Conservation (phyloP, 2,888 invertebrate genomes). For the Miltochrista miniata region DNA sequence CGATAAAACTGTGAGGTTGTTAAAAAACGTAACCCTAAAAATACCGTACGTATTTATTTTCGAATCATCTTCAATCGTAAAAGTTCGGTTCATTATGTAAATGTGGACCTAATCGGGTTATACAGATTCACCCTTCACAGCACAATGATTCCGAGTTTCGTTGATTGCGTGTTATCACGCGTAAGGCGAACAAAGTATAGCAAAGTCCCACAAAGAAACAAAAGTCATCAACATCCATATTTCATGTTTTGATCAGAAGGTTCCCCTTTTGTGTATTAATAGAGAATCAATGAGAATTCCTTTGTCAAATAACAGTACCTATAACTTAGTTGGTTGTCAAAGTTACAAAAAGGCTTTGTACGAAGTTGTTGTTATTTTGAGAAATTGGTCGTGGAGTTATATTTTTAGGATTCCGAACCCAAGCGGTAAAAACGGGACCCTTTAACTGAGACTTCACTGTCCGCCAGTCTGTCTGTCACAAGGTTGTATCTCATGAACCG, state of each 20-base stretch:
- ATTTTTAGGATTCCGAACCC: too few species aligned
- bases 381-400: too few species aligned
- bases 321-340: too few species aligned
- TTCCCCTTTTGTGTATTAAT: conserved; percentile 47
- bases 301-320: conserved; percentile 28
- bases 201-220: conserved; percentile 36
- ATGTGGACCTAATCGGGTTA: conserved; percentile 16
- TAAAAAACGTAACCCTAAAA: too few species aligned
- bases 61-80: conserved; percentile 5
- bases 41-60: background rate
- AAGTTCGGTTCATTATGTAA: conserved; percentile 30
- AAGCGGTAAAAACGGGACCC: too few species aligned
- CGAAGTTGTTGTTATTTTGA: too few species aligned
- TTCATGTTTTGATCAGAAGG: conserved; percentile 40
- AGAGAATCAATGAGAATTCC: conserved; percentile 45
- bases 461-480: too few species aligned
- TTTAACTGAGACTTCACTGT: too few species aligned
- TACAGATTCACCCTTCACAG: conserved; percentile 17
- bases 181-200: conserved; percentile 32
- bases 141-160: conserved; percentile 23
- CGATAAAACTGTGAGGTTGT: too few species aligned
- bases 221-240: conserved; percentile 46
- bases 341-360: too few species aligned
- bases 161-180: conserved; percentile 29
- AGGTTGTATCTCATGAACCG: too few species aligned